phyloP scores from a whole-genome alignment of 2,888 invertebrate genomes.

The Sesia apiformis region DNA sequence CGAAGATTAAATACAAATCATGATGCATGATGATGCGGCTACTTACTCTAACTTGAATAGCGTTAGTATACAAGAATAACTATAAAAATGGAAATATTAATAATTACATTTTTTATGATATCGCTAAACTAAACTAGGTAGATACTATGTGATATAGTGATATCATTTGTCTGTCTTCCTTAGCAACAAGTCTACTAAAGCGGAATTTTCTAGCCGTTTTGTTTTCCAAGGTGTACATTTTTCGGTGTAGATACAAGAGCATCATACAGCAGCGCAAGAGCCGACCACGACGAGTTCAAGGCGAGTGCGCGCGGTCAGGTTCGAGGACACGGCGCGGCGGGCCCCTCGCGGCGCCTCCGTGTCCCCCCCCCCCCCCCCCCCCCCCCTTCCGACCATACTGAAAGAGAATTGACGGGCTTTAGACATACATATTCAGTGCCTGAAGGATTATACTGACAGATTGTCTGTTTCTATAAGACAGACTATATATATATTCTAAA shows the following conservation, averaged over 20 bases:
- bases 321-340: conserved; percentile 59
- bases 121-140: not conserved
- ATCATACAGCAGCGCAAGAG: conserved; percentile 44
- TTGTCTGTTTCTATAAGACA: too few species aligned
- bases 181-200: too few species aligned
- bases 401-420: too few species aligned
- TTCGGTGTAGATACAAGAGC: conserved; percentile 33
- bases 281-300: conserved; percentile 64
- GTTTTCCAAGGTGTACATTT: conserved; percentile 39
- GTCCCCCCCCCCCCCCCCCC: conserved; percentile 17
- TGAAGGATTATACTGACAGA: too few species aligned
- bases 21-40: too few species aligned
- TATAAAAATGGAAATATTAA: not conserved
- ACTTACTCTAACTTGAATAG: not conserved
- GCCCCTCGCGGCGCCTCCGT: conserved; percentile 57
- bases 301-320: conserved; percentile 71
- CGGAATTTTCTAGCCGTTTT: not conserved
- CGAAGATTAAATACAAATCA: too few species aligned
- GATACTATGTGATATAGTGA: not conserved
- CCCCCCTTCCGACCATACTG: not conserved
- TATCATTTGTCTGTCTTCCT: too few species aligned
- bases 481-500: too few species aligned
- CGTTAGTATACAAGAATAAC: not conserved
- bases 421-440: too few species aligned
- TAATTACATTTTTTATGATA: not conserved